Evolutionary conservation across 2,888 invertebrate genomes (phyloP), one percentile per base, ranked within the genome.

Genomic region (Acrobeloides nanus): DNA sequence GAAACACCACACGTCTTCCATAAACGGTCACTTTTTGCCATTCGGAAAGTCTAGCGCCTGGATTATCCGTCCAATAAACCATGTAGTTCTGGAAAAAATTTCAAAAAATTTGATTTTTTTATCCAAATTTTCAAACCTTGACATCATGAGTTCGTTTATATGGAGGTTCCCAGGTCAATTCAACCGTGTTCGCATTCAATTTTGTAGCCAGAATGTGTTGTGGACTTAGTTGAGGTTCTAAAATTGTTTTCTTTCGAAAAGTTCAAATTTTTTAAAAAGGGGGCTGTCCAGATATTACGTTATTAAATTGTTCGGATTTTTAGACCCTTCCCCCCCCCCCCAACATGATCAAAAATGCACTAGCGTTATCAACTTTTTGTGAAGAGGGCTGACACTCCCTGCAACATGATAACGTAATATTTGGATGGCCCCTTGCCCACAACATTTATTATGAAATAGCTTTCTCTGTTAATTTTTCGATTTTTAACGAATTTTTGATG

Each of bases 11-110:
- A 49, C 64, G 31, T 17, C 64, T 37, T 10, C 71, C 71, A 33
- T 62, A 62, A 4, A 70, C 71, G 10, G 60, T 59, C 17, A 69
- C 53, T 46, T 70, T 70, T 48, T 71, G 61, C 71, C 71, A 70
- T 37, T 70, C 71, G 0, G 57, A 50, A 7, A 70, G 55, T 3
- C 61, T 52, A 1, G 68, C 64, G 31, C 59, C 61, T 4, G 68
- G 64, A 51, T 67, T 72, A 43, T 71, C 71, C 12, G 71, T 72
- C 49, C 64, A 70, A 33, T 71, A 71, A 10, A 71, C 71, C 42
- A 68, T 61, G 46, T 71, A 71, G 46, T 64, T 59, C 58, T 66
- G 48, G 44, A 57, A 48, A 24, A 5, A 10, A 18, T 35, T 25
- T 20, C 20, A 12, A 51, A n/a, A 26, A 8, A 6, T 4, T 55